phyloP scores from a whole-genome alignment of 1,140 invertebrate genomes.

The silkworm (Bombyx mori) region ASM3026992v2 NC_085122.1:13113501-13114000 shows the following conservation, averaged over 20 bases:
- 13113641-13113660: slow-evolving; percentile 90
- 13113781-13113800: slow-evolving; percentile 55
- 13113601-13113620: slow-evolving; percentile 87
- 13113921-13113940: slow-evolving; percentile 63
- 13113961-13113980: slow-evolving; percentile 60
- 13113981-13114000: slow-evolving; percentile 59
- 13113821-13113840: slow-evolving; percentile 61
- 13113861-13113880: slow-evolving; percentile 93
- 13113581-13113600: slow-evolving; percentile 85
- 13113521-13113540: slow-evolving; percentile 84
- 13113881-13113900: slow-evolving; percentile 88
- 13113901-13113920: slow-evolving; percentile 83
- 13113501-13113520: slow-evolving; percentile 84
- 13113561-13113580: slow-evolving; percentile 92
- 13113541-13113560: slow-evolving; percentile 85
- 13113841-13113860: slow-evolving; percentile 83
- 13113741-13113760: slow-evolving; percentile 85
- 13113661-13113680: slow-evolving; percentile 65
- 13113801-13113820: slow-evolving; percentile 47
- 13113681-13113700: slow-evolving; percentile 83
- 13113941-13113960: slow-evolving; percentile 60
- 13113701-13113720: slow-evolving; percentile 82
- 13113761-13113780: slow-evolving; percentile 80
- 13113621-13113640: slow-evolving; percentile 91
- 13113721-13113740: slow-evolving; percentile 82